These are phyloP conservation scores for Phyllopteryx taeniolatus DNA, from an alignment of 2,113 vertebrate genomes.

Conservation along the genomic window DNA sequence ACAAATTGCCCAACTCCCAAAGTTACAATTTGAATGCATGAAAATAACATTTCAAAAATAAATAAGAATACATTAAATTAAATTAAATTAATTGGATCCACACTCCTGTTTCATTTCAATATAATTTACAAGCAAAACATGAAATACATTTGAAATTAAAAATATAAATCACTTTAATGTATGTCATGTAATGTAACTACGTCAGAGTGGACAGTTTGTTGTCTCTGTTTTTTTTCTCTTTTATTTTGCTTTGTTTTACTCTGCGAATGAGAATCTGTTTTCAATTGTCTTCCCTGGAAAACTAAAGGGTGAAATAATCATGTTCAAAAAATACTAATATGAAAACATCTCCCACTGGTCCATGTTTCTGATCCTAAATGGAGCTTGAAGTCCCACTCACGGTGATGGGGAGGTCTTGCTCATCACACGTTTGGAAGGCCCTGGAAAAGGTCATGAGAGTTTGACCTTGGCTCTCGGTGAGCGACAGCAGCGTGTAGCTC, in stretches of 20 bases:
- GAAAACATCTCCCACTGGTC: neutral
- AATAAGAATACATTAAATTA: too few species aligned
- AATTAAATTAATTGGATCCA: too few species aligned
- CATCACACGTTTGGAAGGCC: conserved; percentile 68
- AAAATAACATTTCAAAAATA: too few species aligned
- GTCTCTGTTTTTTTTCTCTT: too few species aligned
- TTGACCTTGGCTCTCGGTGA: conserved; percentile 62
- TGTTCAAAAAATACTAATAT: neutral
- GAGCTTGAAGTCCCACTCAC: conserved; percentile 47
- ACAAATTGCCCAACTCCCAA: too few species aligned
- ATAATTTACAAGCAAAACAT: too few species aligned
- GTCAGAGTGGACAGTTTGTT: too few species aligned
- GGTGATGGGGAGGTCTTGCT: conserved; percentile 69
- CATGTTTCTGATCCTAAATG: neutral
- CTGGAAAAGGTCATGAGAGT: conserved; percentile 71
- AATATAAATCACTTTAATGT: too few species aligned
- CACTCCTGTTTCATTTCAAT: too few species aligned
- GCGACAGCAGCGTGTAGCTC: conserved; percentile 71
- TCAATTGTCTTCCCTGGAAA: neutral
- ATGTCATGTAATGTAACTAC: too few species aligned
- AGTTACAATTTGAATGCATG: too few species aligned
- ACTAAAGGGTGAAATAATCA: neutral
- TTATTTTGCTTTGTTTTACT: neutral
- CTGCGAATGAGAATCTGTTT: neutral
- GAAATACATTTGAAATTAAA: too few species aligned